Percentiles rank a stretch among this genome's conserved stretches.
Evolutionary conservation across 2,113 vertebrate species (phyloP).

Genomic region (Pygoscelis adeliae): DNA sequence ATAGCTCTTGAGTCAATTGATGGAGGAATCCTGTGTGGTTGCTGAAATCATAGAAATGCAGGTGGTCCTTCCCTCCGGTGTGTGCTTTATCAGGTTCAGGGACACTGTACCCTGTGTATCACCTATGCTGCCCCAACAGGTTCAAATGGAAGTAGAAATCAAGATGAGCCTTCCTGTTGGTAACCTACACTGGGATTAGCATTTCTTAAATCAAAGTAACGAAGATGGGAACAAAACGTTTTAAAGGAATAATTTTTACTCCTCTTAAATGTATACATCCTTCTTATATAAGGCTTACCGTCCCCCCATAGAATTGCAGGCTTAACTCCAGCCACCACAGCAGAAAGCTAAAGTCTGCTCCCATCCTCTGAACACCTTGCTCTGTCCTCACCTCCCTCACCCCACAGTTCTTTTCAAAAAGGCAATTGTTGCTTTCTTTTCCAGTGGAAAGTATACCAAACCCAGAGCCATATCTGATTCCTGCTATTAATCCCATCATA

Average conservation of each 20-base stretch:
- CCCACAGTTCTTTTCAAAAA: not conserved
- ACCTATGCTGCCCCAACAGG: not conserved
- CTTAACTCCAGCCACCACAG: not conserved
- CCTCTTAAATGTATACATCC: not conserved
- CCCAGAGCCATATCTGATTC: not conserved
- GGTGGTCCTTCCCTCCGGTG: not conserved
- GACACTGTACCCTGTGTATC: not conserved
- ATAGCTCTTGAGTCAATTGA: not conserved
- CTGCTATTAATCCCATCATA: not conserved
- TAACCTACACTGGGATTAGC: accelerated
- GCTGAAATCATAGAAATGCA: not conserved
- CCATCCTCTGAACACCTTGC: not conserved
- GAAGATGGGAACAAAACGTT: not conserved
- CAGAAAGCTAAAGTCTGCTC: not conserved
- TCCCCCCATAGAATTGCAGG: not conserved
- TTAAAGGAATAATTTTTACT: not conserved
- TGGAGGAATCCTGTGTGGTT: not conserved
- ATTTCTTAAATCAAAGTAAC: not conserved
- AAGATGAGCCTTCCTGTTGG: not conserved
- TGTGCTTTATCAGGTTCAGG: not conserved
- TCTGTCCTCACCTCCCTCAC: not conserved
- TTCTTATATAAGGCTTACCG: not conserved
- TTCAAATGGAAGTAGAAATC: not conserved
- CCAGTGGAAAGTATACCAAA: not conserved
- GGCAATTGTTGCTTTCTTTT: not conserved